These are phyloP conservation scores for Bolinopsis microptera DNA, from an alignment of 37 sponge, comb jelly and placozoan genomes.

Conservation along the genomic window DNA sequence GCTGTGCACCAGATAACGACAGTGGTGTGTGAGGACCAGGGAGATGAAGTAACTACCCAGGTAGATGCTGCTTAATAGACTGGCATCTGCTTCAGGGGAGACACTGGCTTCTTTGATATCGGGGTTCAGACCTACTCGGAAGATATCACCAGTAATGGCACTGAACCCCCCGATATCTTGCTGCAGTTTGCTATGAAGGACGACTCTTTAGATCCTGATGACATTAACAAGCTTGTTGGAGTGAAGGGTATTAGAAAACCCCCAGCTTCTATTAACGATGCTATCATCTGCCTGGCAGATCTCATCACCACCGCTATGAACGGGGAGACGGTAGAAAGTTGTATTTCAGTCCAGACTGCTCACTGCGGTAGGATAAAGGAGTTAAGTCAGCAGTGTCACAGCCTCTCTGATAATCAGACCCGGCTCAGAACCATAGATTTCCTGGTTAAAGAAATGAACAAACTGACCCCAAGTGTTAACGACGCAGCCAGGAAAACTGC, in stretches of 20 bases:
- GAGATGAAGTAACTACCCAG: slow-evolving; percentile 20
- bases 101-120: slow-evolving; percentile 53
- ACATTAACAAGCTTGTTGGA: slow-evolving; percentile 47
- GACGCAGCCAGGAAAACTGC: slow-evolving; percentile 40
- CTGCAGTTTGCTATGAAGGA: slow-evolving; percentile 63
- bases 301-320: slow-evolving; percentile 53
- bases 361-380: slow-evolving; percentile 54
- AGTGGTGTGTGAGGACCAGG: slow-evolving; percentile 43
- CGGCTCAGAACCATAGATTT: slow-evolving; percentile 59
- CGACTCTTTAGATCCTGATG: slow-evolving; percentile 61
- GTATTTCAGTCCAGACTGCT: slow-evolving; percentile 23
- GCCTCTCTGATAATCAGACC: slow-evolving; percentile 3
- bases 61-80: slow-evolving; percentile 32
- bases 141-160: neutral
- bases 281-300: slow-evolving; percentile 39
- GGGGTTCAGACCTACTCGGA: slow-evolving; percentile 56
- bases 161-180: slow-evolving; percentile 6
- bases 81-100: slow-evolving; percentile 49
- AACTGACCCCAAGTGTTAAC: slow-evolving; percentile 49
- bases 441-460: slow-evolving; percentile 43
- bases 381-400: slow-evolving; percentile 48
- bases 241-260: slow-evolving; percentile 62
- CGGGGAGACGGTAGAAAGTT: slow-evolving; percentile 33
- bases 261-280: slow-evolving; percentile 56
- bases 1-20: slow-evolving; percentile 43